These are phyloP conservation scores for Xiphorhynchus erythropygius DNA, from an alignment of 2,797 vertebrate genomes.

Conservation along the genomic window DNA sequence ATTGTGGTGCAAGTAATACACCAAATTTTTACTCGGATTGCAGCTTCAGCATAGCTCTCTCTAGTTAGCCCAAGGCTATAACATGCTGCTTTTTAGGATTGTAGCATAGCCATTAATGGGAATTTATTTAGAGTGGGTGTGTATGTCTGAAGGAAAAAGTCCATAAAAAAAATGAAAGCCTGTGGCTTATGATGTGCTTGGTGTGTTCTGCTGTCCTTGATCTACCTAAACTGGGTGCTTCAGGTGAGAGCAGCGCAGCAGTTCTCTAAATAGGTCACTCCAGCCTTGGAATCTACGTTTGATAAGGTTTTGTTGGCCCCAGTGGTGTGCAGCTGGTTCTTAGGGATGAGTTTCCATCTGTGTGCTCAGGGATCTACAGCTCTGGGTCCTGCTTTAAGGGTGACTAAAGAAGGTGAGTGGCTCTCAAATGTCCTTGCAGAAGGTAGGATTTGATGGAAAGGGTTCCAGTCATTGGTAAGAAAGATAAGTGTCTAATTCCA, in stretches of 20 bases:
- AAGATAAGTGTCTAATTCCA: not conserved
- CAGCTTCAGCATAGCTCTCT: not conserved
- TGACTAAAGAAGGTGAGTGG: accelerated
- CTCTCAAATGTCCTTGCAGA: not conserved
- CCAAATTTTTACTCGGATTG: not conserved
- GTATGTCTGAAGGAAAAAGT: not conserved
- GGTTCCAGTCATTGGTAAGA: not conserved
- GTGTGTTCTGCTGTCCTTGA: not conserved
- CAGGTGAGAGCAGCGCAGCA: not conserved
- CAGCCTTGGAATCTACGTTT: not conserved
- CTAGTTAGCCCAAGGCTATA: not conserved
- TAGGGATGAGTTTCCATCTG: not conserved
- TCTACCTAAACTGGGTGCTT: not conserved
- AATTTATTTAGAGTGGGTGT: not conserved
- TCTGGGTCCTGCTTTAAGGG: not conserved
- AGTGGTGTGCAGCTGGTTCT: not conserved
- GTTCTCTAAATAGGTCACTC: not conserved
- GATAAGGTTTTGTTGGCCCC: not conserved
- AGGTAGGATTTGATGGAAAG: not conserved
- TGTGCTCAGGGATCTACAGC: not conserved
- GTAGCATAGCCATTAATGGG: not conserved
- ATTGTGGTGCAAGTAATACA: not conserved
- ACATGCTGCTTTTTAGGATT: not conserved
- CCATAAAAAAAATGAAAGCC: not conserved
- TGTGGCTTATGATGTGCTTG: not conserved